phyloP scores from a whole-genome alignment of 2,888 invertebrate species.

The Apotomis capreana region DNA sequence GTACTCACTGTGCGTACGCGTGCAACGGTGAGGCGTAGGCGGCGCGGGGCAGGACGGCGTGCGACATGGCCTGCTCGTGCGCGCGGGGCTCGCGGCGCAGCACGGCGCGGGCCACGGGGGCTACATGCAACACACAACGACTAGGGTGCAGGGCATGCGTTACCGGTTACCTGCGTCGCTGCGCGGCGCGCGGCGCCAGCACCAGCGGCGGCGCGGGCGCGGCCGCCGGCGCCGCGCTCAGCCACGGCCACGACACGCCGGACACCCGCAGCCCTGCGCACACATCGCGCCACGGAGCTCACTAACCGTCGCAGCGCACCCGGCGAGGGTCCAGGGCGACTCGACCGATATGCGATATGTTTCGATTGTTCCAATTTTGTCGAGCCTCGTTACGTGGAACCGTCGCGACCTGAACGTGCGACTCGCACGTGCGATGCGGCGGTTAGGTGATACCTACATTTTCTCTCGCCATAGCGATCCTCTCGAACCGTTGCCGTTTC shows the following conservation, averaged over 20 bases:
- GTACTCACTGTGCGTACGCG: conserved; percentile 96
- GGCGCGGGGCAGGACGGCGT: conserved; percentile 89
- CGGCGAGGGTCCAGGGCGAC: neutral
- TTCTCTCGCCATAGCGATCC: conserved; percentile 19
- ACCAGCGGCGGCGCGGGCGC: conserved; percentile 87
- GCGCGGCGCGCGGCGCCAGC: conserved; percentile 88
- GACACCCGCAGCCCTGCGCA: conserved; percentile 90
- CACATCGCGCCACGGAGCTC: conserved; percentile 70
- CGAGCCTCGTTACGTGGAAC: neutral
- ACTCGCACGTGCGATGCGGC: conserved; percentile 25
- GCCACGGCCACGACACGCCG: conserved; percentile 90
- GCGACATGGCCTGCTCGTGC: conserved; percentile 85
- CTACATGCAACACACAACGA: conserved; percentile 80
- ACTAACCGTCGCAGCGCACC: conserved; percentile 47
- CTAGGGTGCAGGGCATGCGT: conserved; percentile 41
- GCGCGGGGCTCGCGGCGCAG: conserved; percentile 88
- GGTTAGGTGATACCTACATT: conserved; percentile 35
- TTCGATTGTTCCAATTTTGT: neutral
- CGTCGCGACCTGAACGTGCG: neutral
- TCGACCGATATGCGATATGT: neutral
- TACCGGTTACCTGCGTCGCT: conserved; percentile 87
- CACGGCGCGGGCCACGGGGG: conserved; percentile 86
- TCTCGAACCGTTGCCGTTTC: conserved; percentile 21
- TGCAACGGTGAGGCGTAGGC: conserved; percentile 91
- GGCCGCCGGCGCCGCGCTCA: conserved; percentile 85